Base-by-base conservation (phyloP, 2,888 invertebrate genomes). In the Lepidonotus clava region DNA sequence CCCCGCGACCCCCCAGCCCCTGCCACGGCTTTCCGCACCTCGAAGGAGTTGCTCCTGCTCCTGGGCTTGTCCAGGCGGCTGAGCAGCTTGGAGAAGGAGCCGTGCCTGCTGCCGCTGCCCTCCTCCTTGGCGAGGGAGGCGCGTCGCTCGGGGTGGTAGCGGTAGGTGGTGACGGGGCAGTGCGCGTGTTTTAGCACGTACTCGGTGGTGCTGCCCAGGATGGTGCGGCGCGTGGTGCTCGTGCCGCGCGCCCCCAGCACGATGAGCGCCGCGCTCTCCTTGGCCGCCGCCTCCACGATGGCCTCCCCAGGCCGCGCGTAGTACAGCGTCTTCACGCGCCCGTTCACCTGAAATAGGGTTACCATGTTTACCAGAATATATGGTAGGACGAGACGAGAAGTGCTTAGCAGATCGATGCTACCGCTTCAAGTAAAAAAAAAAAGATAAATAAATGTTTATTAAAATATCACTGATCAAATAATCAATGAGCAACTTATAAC, bases 121-220 rank as follows among this genome's bases (percentile, higher is more conserved):
- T 14, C 28, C 24, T 46, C 46, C 36, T 76, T 76, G 41, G 80
- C 80, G 24, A 80, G 80, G 1, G 80, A 80, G 46, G 2, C 8
- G 28, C 80, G 41, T 11, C 80, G 80, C 41, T 46, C 28, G 24
- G 80, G 46, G 6, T 32, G 41, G 80, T 80, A 80, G 28, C 80
- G 41, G 80, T 80, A 80, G 5, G 46, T 80, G 24, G 80, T 80
- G 80, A 80, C 80, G 28, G 80, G 80, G 51, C 80, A 80, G 80
- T 80, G 80, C 14, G 80, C 80, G 32, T 80, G 80, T n/a, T 80
- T 80, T 4, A 80, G 80, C 24, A 80, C 80, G 51, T 46, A 80
- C 46, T 80, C 80, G 6, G 80, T 80, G 24, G 34, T 34, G 46
- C n/a, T n/a, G 1, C 80, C 80, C 1, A 80, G 41, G 80, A 80